phyloP scores from a whole-genome alignment of 2,888 invertebrate species.

The Volucella zonaria region DNA sequence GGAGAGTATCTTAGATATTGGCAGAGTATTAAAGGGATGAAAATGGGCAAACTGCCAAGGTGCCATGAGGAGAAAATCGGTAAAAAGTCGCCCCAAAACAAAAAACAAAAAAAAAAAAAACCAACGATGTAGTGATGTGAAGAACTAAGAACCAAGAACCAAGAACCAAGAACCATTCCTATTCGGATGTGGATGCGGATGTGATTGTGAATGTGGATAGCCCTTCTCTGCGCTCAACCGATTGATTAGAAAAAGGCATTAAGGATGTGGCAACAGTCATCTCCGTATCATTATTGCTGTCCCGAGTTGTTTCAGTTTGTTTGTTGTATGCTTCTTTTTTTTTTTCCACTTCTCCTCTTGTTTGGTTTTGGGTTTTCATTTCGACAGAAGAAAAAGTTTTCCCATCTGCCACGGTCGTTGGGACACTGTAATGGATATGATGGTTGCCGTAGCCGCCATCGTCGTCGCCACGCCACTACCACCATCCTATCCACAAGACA shows the following conservation, averaged over 20 bases:
- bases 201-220: constrained; percentile 17
- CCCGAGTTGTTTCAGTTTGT: constrained; percentile 35
- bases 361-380: constrained; percentile 2
- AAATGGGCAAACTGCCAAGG: constrained; percentile 69
- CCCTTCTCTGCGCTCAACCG: constrained; percentile 63
- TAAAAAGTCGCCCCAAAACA: constrained; percentile 42
- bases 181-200: constrained; percentile 9
- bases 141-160: neutral
- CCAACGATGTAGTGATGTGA: too few species aligned
- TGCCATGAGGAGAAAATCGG: constrained; percentile 32
- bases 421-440: constrained; percentile 42
- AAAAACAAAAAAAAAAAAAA: constrained; percentile 36
- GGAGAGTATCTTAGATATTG: constrained; percentile 16
- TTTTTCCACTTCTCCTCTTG: neutral
- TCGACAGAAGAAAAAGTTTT: constrained; percentile 33
- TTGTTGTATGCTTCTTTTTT: constrained; percentile 7
- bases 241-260: constrained; percentile 75
- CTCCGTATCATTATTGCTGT: constrained; percentile 63
- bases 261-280: constrained; percentile 70
- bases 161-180: constrained; percentile 44
- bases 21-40: constrained; percentile 51
- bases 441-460: neutral
- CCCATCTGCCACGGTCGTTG: constrained; percentile 33
- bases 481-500: constrained; percentile 38
- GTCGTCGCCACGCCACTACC: neutral